Conservation (phyloP, 2,113 vertebrate genomes). For the Theristicus caerulescens region DNA sequence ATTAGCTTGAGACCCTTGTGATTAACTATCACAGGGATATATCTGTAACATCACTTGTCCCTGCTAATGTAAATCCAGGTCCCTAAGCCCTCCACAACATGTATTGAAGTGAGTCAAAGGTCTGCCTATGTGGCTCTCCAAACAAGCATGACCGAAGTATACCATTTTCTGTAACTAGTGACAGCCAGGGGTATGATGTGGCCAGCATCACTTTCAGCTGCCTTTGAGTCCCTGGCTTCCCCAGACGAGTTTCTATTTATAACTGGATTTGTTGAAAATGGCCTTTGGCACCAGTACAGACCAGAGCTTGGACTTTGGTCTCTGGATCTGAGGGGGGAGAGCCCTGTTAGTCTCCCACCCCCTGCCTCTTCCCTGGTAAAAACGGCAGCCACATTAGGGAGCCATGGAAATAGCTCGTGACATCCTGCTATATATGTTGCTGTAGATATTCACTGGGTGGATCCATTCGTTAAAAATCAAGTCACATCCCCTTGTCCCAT, state of each 20-base stretch:
- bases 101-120: neutral
- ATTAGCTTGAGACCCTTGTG: neutral
- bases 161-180: neutral
- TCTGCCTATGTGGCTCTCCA: neutral
- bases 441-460: neutral
- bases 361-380: neutral
- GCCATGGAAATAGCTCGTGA: neutral
- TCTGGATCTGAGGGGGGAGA: neutral
- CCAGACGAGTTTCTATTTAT: neutral
- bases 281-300: neutral
- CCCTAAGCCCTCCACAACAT: neutral
- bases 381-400: neutral
- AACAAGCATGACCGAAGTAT: neutral
- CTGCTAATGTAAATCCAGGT: neutral
- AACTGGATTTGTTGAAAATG: neutral
- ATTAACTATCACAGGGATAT: neutral
- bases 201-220: neutral
- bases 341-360: neutral
- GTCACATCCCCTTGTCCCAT: neutral
- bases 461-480: neutral
- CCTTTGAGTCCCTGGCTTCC: neutral
- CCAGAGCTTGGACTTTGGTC: neutral
- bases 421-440: neutral
- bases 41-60: neutral
- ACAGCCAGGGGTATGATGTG: neutral